Base-by-base conservation (phyloP, 2,888 invertebrate species). In the Gandaritis pyraliata region DNA sequence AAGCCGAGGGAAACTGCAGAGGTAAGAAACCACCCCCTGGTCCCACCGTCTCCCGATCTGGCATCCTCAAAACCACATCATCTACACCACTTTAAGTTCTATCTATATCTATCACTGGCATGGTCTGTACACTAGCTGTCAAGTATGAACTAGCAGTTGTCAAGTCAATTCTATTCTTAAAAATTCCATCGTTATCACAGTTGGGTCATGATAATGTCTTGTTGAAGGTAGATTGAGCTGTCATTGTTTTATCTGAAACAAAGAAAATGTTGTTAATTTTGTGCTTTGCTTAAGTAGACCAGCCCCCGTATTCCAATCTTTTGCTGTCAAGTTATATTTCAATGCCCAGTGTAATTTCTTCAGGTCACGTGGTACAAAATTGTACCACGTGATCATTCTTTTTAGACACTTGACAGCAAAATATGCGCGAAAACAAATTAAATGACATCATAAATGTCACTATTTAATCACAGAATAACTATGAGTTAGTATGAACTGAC, bases 11-110 rank as follows among this genome's bases (percentile, higher is more conserved):
- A 76, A 93, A 93, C 82, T 93, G 93, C 72, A 93, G 86, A 74
- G 93, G 93, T 86, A 94, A 82, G 85, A 94, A 94, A 83, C 93
- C 82, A 85, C 93, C 83, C 68, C 93, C 93, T 73, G 93, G 87
- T 77, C 93, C 93, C 68, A 90, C 90, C 76, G 90, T 85, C 82
- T 93, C 93, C 83, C 93, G 86, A 86, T 93, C 93, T 84, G 93
- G 93, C 93, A 93, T 93, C 82, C 64, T 71, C 68, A 70, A 85
- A 89, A 86, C 58, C 63, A 64, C 76, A 81, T 73, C 82, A 76
- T 84, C 82, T 83, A 61, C 45, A 51, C 39, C 66, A 61, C 61
- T 65, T 18, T 64, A 62, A 65, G 64, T 68, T 64, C 43, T 47
- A 41, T 56, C 55, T 62, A 66, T 64, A 53, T 48, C 61, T 47